Conservation (phyloP, 2,797 vertebrate species). For the Pseudomugil tenellus region DNA sequence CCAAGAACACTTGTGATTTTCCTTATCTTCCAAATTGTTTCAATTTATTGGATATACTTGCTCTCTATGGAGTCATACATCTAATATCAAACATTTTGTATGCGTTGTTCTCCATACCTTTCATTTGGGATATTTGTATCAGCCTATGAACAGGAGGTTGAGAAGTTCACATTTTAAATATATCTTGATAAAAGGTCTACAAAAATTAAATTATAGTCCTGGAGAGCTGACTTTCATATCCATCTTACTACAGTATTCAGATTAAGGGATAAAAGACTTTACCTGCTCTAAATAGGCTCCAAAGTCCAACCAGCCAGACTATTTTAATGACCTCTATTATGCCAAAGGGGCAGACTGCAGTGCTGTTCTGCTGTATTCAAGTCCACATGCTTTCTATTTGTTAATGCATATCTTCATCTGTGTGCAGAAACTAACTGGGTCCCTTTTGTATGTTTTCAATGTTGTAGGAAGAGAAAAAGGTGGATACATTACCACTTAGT, state of each 20-base stretch:
- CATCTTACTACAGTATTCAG: conserved; percentile 51
- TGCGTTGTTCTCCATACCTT: neutral
- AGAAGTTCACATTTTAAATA: conserved; percentile 26
- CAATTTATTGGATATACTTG: conserved; percentile 6
- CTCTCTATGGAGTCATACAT: neutral
- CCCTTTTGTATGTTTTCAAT: conserved; percentile 67
- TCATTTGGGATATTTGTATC: conserved; percentile 11
- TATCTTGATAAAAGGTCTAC: conserved; percentile 51
- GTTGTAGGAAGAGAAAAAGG: conserved; percentile 74
- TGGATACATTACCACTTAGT: conserved; percentile 80
- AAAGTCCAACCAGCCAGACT: conserved; percentile 50
- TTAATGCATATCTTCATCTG: conserved; percentile 48
- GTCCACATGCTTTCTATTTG: conserved; percentile 61
- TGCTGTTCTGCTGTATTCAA: conserved; percentile 30
- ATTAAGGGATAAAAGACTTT: conserved; percentile 55
- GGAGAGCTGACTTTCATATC: conserved; percentile 46
- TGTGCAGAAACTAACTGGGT: conserved; percentile 40
- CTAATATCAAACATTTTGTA: conserved; percentile 13
- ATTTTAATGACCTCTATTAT: conserved; percentile 61
- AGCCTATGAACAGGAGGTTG: conserved; percentile 16
- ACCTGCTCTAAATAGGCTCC: conserved; percentile 22
- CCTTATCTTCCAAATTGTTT: neutral
- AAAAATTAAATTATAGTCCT: conserved; percentile 67
- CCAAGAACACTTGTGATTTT: neutral
- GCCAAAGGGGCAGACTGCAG: conserved; percentile 29